Percentiles rank a stretch among this genome's conserved stretches.
Conservation (phyloP, 2,888 invertebrate genomes). For the Prosopocoilus inquinatus region DNA sequence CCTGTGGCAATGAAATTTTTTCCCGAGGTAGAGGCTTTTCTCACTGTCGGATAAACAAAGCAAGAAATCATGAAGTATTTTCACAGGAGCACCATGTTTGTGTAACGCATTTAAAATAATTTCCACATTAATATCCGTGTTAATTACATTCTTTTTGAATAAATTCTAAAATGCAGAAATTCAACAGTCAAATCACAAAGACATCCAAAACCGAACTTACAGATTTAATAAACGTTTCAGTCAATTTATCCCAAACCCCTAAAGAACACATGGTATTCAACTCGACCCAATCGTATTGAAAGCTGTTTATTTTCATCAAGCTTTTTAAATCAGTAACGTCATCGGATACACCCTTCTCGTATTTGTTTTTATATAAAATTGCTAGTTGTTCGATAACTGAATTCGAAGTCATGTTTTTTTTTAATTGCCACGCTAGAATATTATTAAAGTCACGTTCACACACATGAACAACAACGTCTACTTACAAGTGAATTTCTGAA, state of each 20-base stretch:
- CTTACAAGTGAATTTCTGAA: slow-evolving; percentile 38
- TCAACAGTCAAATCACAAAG: not conserved
- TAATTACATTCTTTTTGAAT: slow-evolving; percentile 47
- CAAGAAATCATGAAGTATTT: slow-evolving; percentile 49
- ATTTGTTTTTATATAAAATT: slow-evolving; percentile 35
- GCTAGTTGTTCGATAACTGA: slow-evolving; percentile 41
- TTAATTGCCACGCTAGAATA: slow-evolving; percentile 24
- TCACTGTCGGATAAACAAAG: slow-evolving; percentile 47
- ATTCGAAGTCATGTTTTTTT: slow-evolving; percentile 31
- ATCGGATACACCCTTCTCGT: slow-evolving; percentile 31
- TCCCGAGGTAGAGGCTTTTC: slow-evolving; percentile 60
- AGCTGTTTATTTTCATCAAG: slow-evolving; percentile 40
- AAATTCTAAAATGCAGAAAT: slow-evolving; percentile 51
- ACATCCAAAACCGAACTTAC: not conserved
- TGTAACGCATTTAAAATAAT: slow-evolving; percentile 40
- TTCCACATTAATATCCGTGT: slow-evolving; percentile 39
- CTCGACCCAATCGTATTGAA: slow-evolving; percentile 44
- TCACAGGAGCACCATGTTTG: slow-evolving; percentile 43
- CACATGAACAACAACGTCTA: not conserved
- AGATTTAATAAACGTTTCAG: slow-evolving; percentile 37
- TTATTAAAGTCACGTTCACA: no score
- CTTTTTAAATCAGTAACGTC: slow-evolving; percentile 38
- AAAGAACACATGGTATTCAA: slow-evolving; percentile 40
- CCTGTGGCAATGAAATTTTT: slow-evolving; percentile 63
- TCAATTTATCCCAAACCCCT: slow-evolving; percentile 40